Evolutionary conservation across 2,888 invertebrate genomes (phyloP).

Genomic region (Atherix ibis): DNA sequence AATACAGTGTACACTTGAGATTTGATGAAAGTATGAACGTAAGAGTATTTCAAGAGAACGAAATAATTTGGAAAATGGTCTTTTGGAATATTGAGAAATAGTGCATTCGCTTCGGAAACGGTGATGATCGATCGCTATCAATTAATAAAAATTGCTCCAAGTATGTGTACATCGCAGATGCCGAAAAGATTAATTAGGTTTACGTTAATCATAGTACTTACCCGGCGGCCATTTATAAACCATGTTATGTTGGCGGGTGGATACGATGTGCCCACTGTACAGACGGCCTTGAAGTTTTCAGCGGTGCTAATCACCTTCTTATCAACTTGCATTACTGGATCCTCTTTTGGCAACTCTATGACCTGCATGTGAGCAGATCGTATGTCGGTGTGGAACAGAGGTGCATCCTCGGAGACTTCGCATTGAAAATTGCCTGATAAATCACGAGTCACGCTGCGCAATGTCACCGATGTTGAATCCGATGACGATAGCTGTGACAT

Average conservation of each 20-base stretch:
- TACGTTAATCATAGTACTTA: no score
- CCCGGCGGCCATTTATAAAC: constrained; percentile 38
- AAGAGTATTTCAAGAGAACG: no score
- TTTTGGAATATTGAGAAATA: no score
- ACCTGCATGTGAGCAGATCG: constrained; percentile 38
- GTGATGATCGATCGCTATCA: no score
- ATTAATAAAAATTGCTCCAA: no score
- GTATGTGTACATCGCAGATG: no score
- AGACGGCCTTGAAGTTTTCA: constrained; percentile 37
- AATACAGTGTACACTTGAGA: no score
- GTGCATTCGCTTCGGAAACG: no score
- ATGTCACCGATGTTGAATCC: constrained; percentile 37
- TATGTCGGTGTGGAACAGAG: constrained; percentile 40
- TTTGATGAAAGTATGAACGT: no score
- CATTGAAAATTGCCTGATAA: constrained; percentile 40
- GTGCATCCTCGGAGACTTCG: constrained; percentile 42
- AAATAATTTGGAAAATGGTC: no score
- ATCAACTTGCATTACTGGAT: constrained; percentile 37
- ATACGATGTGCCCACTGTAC: constrained; percentile 39
- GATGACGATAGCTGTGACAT: constrained; percentile 36
- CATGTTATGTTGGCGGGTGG: constrained; percentile 40
- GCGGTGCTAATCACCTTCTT: constrained; percentile 36
- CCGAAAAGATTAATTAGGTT: no score
- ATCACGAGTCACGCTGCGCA: constrained; percentile 37
- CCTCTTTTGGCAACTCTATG: constrained; percentile 38